Percentiles rank a stretch among this genome's conserved stretches.
These are phyloP conservation scores for Brachionus calyciflorus DNA, from an alignment of 1,140 invertebrate genomes.

Conservation along the genomic window DNA sequence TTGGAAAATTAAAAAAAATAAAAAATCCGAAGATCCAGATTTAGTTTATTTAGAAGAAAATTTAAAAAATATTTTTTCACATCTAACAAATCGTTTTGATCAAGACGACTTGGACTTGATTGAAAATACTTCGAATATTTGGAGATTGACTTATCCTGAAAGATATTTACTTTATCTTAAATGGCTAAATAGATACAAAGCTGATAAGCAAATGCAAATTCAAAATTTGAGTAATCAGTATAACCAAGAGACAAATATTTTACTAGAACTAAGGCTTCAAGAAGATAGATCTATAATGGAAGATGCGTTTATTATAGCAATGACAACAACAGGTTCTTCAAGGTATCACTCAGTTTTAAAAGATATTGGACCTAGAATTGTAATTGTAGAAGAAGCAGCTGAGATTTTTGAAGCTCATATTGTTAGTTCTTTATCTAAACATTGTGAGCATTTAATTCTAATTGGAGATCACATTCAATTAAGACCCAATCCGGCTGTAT, in stretches of 20 bases:
- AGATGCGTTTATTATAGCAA: conserved; percentile 62
- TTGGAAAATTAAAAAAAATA: not conserved
- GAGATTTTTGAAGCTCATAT: conserved; percentile 49
- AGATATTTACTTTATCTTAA: conserved; percentile 50
- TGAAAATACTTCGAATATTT: conserved; percentile 33
- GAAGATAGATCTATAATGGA: conserved; percentile 40
- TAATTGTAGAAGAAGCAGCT: conserved; percentile 50
- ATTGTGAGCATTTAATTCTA: conserved; percentile 49
- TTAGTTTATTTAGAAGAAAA: not conserved
- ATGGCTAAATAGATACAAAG: conserved; percentile 48
- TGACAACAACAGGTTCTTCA: conserved; percentile 75
- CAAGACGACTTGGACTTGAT: not conserved
- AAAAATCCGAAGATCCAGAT: not conserved
- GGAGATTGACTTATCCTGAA: conserved; percentile 47
- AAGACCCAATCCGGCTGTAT: conserved; percentile 67
- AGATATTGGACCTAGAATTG: conserved; percentile 47
- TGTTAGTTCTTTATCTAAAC: conserved; percentile 44
- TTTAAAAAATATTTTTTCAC: not conserved
- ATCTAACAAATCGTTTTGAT: not conserved
- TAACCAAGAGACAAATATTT: not conserved
- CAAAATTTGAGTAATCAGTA: conserved; percentile 32
- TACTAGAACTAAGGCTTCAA: not conserved
- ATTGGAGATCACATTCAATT: conserved; percentile 67
- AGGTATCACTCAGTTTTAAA: conserved; percentile 65
- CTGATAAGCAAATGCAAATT: not conserved